These are phyloP conservation scores for Panopea generosa DNA, from an alignment of 2,888 invertebrate species.

Conservation along the genomic window DNA sequence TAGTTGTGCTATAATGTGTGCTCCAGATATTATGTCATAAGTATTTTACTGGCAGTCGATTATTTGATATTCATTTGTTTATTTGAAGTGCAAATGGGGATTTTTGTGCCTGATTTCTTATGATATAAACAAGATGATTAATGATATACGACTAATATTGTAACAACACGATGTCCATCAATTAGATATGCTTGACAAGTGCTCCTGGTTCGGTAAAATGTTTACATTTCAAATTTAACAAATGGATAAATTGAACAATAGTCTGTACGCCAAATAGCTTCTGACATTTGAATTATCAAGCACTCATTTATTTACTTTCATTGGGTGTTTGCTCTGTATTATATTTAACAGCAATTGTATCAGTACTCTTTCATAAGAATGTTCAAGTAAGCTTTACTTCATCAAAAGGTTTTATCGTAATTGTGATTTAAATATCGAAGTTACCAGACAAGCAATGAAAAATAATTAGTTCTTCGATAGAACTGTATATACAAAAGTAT, in stretches of 20 bases:
- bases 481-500: constrained; percentile 10
- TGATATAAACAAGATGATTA: too few species aligned
- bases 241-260: background rate
- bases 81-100: too few species aligned
- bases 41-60: too few species aligned
- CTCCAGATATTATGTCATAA: too few species aligned
- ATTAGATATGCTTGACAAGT: too few species aligned
- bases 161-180: too few species aligned
- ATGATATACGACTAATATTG: too few species aligned
- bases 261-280: constrained; percentile 3
- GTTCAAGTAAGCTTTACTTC: constrained; percentile 1
- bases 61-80: too few species aligned
- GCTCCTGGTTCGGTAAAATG: too few species aligned
- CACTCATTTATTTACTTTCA: constrained; percentile 21
- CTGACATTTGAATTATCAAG: constrained; percentile 12
- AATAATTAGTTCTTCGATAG: constrained; percentile 9
- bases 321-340: constrained; percentile 2
- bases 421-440: constrained; percentile 26
- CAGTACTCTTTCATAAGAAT: constrained; percentile 1
- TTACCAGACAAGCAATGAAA: constrained; percentile 13
- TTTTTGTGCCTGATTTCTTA: too few species aligned
- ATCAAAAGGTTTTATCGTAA: constrained; percentile 18
- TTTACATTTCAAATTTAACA: background rate
- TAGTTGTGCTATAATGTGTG: too few species aligned
- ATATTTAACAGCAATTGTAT: constrained; percentile 18